Base-by-base conservation (phyloP, 2,113 vertebrate genomes). In the Gymnocephalus cernua region DNA sequence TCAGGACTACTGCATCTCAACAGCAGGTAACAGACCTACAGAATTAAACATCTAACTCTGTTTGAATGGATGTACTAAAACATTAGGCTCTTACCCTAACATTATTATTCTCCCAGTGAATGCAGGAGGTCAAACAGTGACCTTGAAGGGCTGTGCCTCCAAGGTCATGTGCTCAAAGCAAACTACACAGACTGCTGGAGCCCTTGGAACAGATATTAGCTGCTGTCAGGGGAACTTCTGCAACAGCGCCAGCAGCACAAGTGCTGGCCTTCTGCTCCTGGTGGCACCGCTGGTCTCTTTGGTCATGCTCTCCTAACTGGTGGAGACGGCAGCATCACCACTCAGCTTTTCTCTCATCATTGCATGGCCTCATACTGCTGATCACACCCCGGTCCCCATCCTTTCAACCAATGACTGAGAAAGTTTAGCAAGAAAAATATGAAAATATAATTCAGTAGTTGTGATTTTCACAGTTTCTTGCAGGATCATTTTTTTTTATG, bases 161-260 rank as follows among this genome's bases (percentile, higher is more conserved):
- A 67, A 74, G 58, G 0, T 4, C 3, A 0, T 89, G 1, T 94
- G 92, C 50, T 48, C 41, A n/a, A 1, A 15, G 18, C 8, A 1
- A 29, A 3, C 0, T 35, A 0, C 4, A 13, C 38, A 64, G 18
- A 0, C 70, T 0, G 0, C 7, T 27, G 35, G 0, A 29, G 0
- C 0, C 23, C 0, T 18, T 1, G 25, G 0, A 25, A 6, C 1
- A 13, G 15, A 54, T 6, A 2, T 84, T 0, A 82, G 4, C 48
- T 89, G 91, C 78, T 88, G 76, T 75, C 25, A 79, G 71, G 91
- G 89, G 2, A 11, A 92, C 65, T 74, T 45, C 79, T 93, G 92
- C 76, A 93, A 94, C 82, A 70, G 88, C 0, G 87, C 84, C 72
- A 63, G 18, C 27, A 74, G 82, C 62, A 63, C 53, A 5, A 64